A percentile compares a stretch with the other conserved stretches of the same genome.
phyloP scores from a whole-genome alignment of 2,113 vertebrate genomes.

The Siniperca chuatsi region DNA sequence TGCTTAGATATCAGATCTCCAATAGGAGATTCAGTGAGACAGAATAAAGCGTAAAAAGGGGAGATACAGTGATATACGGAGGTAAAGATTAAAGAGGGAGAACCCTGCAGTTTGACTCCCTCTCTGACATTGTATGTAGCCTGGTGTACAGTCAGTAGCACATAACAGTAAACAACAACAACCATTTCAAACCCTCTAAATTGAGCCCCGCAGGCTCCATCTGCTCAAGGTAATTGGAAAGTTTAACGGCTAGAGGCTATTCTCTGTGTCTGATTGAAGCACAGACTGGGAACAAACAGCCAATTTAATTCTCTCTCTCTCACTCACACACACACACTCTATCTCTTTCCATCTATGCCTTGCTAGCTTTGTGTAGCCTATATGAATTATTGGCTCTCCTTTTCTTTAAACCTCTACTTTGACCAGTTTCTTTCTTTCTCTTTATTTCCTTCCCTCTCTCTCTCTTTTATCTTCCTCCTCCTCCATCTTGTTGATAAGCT shows the following conservation, averaged over 20 bases:
- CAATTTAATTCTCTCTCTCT: conserved; percentile 66
- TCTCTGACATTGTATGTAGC: conserved; percentile 35
- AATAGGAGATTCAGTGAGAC: not conserved
- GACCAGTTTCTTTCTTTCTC: conserved; percentile 6
- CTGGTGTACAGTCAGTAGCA: conserved; percentile 58
- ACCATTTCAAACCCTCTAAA: conserved; percentile 66
- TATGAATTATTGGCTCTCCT: conserved; percentile 43
- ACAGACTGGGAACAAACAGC: conserved; percentile 66
- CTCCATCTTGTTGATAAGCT: conserved; percentile 40
- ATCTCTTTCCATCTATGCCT: conserved; percentile 28
- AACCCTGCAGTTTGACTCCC: not conserved
- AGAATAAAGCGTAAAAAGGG: not conserved
- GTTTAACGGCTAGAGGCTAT: conserved; percentile 73
- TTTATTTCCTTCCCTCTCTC: not conserved
- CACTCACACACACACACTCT: not conserved
- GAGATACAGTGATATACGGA: conserved; percentile 2
- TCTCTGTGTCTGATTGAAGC: conserved; percentile 74
- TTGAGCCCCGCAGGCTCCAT: conserved; percentile 65
- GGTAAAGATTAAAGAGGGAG: conserved; percentile 30
- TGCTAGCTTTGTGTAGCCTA: conserved; percentile 20
- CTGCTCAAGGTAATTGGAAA: conserved; percentile 81
- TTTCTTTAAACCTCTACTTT: conserved; percentile 26
- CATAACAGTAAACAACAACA: conserved; percentile 77
- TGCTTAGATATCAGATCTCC: conserved; percentile 9
- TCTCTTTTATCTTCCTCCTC: conserved; percentile 13